Evolutionary conservation across 2,113 vertebrate species (phyloP).

Genomic region (Madoqua kirkii): DNA sequence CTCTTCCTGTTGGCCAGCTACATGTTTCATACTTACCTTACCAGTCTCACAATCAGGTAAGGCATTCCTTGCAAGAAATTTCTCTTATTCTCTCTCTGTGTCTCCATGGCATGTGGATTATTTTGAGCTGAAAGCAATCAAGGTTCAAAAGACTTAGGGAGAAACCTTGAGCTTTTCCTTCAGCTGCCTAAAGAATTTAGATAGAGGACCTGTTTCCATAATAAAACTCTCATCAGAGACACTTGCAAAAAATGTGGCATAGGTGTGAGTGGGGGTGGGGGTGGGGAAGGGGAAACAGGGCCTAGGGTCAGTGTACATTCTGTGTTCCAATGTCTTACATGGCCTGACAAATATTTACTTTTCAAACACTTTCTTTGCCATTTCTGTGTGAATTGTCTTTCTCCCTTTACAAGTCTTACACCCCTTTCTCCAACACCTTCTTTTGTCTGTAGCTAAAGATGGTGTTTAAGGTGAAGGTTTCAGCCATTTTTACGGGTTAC

Average conservation of each 20-base stretch:
- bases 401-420: neutral
- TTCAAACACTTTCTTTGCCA: neutral
- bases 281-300: neutral
- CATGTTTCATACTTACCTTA: too few relatives aligned
- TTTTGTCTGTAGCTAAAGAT: neutral
- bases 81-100: neutral
- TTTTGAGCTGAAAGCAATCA: neutral
- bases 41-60: neutral
- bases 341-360: neutral
- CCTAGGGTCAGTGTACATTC: neutral
- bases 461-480: neutral
- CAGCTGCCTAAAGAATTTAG: neutral
- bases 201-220: neutral
- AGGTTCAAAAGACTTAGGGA: neutral
- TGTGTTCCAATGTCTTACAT: neutral
- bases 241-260: neutral
- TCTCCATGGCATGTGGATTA: neutral
- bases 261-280: neutral
- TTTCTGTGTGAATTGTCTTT: neutral
- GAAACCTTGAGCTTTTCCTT: neutral
- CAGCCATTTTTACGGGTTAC: neutral
- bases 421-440: neutral
- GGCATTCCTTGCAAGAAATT: neutral
- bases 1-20: neutral
- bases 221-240: neutral